Evolutionary conservation across 2,797 vertebrate genomes (phyloP), one percentile per base, ranked within the genome.

Genomic region (Poecilia wingei): DNA sequence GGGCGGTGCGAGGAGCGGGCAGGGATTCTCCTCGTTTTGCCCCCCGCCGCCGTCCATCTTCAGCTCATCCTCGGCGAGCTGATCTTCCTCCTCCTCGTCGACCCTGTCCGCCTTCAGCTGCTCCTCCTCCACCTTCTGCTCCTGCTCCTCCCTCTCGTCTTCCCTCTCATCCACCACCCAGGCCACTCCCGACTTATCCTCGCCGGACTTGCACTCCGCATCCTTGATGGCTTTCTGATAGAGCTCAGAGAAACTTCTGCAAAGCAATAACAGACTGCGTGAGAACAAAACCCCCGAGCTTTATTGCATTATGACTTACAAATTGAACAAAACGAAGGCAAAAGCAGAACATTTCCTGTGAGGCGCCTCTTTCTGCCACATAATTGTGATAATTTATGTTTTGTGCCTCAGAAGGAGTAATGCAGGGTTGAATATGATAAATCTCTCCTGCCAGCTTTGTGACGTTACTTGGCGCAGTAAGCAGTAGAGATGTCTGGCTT

Each of bases 191-290:
- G 91, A 95, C 83, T 88, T 91, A 18, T 92, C 92, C 46, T 96
- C 95, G 1, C 95, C 96, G 0, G 96, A 93, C 79, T 96, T 96
- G 76, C 95, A 94, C 82, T 97, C 95, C 0, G 95, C 95, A 47
- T 98, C 97, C 82, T 97, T 96, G 86, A 97, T 96, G 61, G 97
- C 97, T 87, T 97, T 97, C 88, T 93, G 95, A 92, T 98, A 98
- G 33, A 98, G 93, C 93, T 98, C 97, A 0, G 97, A 98, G 86
- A 97, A 98, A 88, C 97, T 98, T 93, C 97, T 98, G 90, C 9
- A 84, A 73, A 78, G 28, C 68, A 66, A 78, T 28, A 55, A 66
- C 12, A 71, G 0, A 28, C 1, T 70, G 6, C 28, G 61, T 49
- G 49, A 53, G 49, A 80, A 72, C 18, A 36, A 78, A 76, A 9